A percentile compares a stretch with the other conserved stretches of the same genome.
phyloP scores from a whole-genome alignment of 2,797 vertebrate species.

The Lycodopsis pacificus region DNA sequence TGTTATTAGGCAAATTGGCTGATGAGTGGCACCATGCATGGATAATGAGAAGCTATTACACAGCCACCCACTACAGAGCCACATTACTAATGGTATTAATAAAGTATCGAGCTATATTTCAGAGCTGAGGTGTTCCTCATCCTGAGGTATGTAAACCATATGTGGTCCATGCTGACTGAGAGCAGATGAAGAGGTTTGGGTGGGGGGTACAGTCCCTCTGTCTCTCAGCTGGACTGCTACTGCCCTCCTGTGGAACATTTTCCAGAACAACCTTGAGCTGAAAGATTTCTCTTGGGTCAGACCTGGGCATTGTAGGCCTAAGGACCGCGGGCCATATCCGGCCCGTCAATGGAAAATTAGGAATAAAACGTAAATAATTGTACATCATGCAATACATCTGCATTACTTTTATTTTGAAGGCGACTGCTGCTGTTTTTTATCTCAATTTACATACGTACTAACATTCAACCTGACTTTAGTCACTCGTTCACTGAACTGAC shows the following conservation, averaged over 20 bases:
- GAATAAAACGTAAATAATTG: too few relatives aligned
- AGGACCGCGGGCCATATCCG: too few relatives aligned
- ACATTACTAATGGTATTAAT: background rate
- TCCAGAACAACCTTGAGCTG: background rate
- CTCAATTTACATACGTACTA: too few relatives aligned
- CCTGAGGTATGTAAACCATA: background rate
- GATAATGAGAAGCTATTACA: slow-evolving; percentile 1
- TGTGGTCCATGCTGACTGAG: background rate
- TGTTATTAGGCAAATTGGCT: too few relatives aligned
- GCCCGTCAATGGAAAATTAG: too few relatives aligned
- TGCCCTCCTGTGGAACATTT: slow-evolving; percentile 6
- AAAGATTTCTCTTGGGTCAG: background rate
- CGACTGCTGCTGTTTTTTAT: too few relatives aligned
- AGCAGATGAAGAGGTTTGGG: background rate
- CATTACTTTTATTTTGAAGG: too few relatives aligned
- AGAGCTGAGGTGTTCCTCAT: background rate
- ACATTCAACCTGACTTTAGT: too few relatives aligned
- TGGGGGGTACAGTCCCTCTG: background rate
- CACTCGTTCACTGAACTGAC: too few relatives aligned
- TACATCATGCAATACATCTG: too few relatives aligned
- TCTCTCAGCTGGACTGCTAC: background rate
- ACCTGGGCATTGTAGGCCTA: too few relatives aligned
- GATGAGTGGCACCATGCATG: background rate
- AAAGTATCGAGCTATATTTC: background rate
- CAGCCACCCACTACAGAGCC: background rate